Evolutionary conservation across 2,113 vertebrate genomes (phyloP).

Genomic region (Lycocorax pyrrhopterus): DNA sequence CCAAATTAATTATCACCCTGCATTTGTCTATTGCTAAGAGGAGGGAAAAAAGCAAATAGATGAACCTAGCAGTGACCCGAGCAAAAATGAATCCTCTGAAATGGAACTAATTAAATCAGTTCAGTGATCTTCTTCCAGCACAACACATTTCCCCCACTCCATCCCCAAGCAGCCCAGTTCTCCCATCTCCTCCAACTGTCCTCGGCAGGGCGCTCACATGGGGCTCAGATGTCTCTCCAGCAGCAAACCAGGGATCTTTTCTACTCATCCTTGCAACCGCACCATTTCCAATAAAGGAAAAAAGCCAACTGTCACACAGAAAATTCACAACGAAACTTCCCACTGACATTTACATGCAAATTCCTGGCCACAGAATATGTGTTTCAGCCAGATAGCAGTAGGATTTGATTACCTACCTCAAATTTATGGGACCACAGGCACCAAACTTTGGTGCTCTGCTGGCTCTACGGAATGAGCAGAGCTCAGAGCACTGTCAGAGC

Average conservation of each 20-base stretch:
- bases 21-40: slow-evolving; percentile 10
- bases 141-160: not conserved
- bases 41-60: not conserved
- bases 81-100: slow-evolving; percentile 37
- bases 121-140: slow-evolving; percentile 19
- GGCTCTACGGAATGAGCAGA: not conserved
- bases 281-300: not conserved
- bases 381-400: not conserved
- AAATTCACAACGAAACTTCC: not conserved
- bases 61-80: slow-evolving; percentile 23
- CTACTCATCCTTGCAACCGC: not conserved
- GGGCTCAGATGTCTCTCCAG: not conserved
- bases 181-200: not conserved
- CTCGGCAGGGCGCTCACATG: not conserved
- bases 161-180: not conserved
- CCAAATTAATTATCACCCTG: slow-evolving; percentile 64
- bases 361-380: not conserved
- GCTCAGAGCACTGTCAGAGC: not conserved
- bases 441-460: not conserved
- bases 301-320: not conserved
- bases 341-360: not conserved
- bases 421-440: not conserved
- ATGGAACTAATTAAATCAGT: slow-evolving; percentile 50
- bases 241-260: not conserved
- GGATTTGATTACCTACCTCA: not conserved